Percentiles rank a stretch among this genome's conserved stretches.
These are phyloP conservation scores for Pseudocheirus occidentalis DNA, from an alignment of 2,797 vertebrate genomes.

Conservation along the genomic window DNA sequence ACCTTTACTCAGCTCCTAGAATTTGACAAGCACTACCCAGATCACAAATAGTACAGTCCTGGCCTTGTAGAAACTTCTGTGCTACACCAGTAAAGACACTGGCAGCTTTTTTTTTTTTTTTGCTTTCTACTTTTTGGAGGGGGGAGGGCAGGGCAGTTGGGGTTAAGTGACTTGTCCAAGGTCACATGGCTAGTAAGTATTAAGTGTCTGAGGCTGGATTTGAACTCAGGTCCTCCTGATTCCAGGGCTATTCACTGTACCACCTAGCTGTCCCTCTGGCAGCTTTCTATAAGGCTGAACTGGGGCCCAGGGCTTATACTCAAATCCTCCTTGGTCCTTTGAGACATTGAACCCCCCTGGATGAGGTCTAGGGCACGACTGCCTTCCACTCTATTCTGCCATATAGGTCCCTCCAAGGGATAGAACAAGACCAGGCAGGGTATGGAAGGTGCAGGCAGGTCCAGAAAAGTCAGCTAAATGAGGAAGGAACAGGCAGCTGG, in stretches of 20 bases:
- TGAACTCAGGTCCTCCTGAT: too few relatives aligned
- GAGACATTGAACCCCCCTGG: neutral
- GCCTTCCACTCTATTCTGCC: constrained; percentile 34
- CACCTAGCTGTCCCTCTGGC: neutral
- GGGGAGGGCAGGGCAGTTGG: too few relatives aligned
- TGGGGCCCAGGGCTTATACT: constrained; percentile 7
- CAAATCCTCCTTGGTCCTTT: neutral
- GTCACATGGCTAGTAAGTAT: too few relatives aligned
- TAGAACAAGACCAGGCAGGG: neutral
- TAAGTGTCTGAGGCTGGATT: too few relatives aligned
- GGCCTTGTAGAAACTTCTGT: constrained; percentile 58
- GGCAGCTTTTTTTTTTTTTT: neutral
- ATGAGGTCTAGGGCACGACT: constrained; percentile 52
- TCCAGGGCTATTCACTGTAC: too few relatives aligned
- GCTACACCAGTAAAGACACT: constrained; percentile 20
- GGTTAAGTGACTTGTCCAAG: too few relatives aligned
- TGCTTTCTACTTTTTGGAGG: too few relatives aligned
- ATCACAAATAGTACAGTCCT: constrained; percentile 20
- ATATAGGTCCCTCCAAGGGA: neutral
- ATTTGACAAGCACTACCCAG: neutral
- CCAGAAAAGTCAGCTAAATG: neutral
- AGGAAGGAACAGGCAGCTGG: neutral
- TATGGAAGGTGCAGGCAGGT: neutral
- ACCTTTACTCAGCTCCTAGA: constrained; percentile 52
- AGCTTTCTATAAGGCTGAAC: neutral